phyloP scores from a whole-genome alignment of 2,888 invertebrate species.

The Acheta domesticus region DNA sequence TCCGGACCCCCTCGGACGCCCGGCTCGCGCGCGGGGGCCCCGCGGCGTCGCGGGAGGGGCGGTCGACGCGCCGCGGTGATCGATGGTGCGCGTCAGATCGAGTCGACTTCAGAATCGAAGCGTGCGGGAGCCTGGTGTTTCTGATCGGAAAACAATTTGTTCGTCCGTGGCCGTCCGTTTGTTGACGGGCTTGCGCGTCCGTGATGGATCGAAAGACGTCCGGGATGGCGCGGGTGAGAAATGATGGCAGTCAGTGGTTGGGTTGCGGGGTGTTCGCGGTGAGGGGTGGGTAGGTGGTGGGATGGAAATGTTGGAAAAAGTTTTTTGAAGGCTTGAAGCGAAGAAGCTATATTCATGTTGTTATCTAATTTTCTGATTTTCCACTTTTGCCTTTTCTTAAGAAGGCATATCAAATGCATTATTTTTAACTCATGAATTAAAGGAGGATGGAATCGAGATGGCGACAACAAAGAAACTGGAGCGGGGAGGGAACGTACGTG shows the following conservation, averaged over 20 bases:
- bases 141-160: conserved; percentile 18
- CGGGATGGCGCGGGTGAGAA: background rate
- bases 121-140: conserved; percentile 1
- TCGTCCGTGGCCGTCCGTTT: background rate
- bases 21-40: background rate
- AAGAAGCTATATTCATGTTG: background rate
- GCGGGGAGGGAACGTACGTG: no score
- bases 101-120: background rate
- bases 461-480: no score
- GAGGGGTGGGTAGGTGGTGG: background rate
- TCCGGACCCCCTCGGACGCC: no score
- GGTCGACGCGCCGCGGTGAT: background rate
- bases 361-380: background rate
- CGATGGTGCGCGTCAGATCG: background rate
- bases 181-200: background rate
- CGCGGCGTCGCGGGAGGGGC: background rate
- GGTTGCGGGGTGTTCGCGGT: no score
- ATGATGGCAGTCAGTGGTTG: background rate
- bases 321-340: background rate
- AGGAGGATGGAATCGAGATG: no score
- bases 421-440: no score
- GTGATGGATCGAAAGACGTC: conserved; percentile 6
- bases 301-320: background rate
- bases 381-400: background rate
- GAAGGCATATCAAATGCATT: no score